phyloP scores from a whole-genome alignment of 2,113 vertebrate species.

The Vireo altiloquus region DNA sequence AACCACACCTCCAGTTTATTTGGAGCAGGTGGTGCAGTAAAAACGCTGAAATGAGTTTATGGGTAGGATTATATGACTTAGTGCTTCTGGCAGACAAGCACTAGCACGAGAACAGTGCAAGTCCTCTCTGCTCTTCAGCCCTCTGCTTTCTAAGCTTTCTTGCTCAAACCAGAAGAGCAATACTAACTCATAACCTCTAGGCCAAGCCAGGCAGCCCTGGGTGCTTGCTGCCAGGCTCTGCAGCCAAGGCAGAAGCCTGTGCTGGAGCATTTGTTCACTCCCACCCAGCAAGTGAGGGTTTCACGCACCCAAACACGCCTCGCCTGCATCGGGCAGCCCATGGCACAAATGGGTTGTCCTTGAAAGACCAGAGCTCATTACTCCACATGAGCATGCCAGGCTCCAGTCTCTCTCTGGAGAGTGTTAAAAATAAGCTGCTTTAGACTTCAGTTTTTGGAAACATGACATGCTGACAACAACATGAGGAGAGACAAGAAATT shows the following conservation, averaged over 20 bases:
- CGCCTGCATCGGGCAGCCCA: accelerated
- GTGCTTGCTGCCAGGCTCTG: not conserved
- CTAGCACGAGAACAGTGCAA: not conserved
- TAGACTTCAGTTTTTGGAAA: not conserved
- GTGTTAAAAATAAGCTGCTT: constrained; percentile 3
- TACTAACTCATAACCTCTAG: not conserved
- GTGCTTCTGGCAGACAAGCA: not conserved
- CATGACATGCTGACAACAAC: not conserved
- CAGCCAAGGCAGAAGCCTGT: not conserved
- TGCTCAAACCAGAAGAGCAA: not conserved
- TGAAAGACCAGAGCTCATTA: not conserved
- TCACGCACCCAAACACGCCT: not conserved
- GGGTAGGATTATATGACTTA: not conserved
- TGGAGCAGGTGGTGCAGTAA: not conserved
- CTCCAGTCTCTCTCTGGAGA: not conserved
- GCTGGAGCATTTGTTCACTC: not conserved
- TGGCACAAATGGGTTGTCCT: not conserved
- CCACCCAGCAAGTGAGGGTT: accelerated
- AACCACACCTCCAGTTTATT: not conserved
- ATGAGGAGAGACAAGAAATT: not conserved
- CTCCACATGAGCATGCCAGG: not conserved
- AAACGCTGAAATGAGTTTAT: not conserved
- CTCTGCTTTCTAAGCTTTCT: not conserved
- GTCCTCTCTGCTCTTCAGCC: not conserved
- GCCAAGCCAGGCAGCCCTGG: not conserved